Conservation (phyloP, 2,113 vertebrate genomes). For the Mus spicilegus region DNA sequence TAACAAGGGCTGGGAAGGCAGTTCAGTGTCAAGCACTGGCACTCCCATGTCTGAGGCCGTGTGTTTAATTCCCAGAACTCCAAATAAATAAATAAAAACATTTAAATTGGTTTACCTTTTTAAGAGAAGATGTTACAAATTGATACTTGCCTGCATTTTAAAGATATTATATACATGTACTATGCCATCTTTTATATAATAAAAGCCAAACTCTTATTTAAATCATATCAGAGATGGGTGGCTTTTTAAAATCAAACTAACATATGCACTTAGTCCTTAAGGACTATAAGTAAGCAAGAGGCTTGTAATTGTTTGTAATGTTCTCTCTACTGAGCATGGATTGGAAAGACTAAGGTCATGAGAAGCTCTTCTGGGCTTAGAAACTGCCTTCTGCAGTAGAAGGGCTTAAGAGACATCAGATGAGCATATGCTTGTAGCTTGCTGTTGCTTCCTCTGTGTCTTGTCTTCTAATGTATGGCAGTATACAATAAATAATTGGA, state of each 20-base stretch:
- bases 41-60: background rate
- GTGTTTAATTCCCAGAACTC: background rate
- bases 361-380: background rate
- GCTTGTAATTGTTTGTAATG: background rate
- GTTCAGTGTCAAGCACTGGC: background rate
- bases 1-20: background rate
- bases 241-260: conserved; percentile 60
- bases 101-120: background rate
- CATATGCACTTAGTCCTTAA: background rate
- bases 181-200: conserved; percentile 2
- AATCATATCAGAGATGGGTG: conserved; percentile 30
- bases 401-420: background rate
- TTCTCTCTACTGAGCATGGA: conserved; percentile 29
- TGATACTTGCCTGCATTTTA: conserved; percentile 39
- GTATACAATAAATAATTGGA: background rate
- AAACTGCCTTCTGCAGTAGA: conserved; percentile 2
- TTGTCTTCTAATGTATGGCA: background rate
- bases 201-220: conserved; percentile 48
- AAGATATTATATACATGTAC: conserved; percentile 34
- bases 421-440: background rate
- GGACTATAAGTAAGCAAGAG: background rate
- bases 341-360: background rate
- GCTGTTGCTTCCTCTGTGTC: background rate
- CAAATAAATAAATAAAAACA: background rate
- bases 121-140: background rate